Conservation (phyloP, 92 coral and sea anemone species). For the Porites rus region DNA sequence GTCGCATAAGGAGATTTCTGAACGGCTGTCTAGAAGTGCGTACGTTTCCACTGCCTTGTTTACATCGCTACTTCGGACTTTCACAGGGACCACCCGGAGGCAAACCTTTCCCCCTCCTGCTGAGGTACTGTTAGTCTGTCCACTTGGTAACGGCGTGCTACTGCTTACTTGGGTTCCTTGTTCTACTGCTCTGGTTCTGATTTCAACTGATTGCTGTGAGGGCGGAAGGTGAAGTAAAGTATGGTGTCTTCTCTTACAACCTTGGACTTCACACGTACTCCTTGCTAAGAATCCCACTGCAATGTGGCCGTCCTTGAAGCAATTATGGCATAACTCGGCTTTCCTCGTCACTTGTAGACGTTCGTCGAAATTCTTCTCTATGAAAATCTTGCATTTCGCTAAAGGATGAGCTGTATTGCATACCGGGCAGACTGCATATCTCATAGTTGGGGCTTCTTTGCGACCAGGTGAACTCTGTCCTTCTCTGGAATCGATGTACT, state of each 20-base stretch:
- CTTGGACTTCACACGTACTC: slow-evolving; percentile 6
- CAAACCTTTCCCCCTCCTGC: not conserved
- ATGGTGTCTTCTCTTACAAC: slow-evolving; percentile 15
- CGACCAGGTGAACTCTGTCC: too few species aligned
- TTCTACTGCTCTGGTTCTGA: not conserved
- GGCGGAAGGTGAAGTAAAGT: slow-evolving; percentile 10
- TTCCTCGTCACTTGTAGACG: not conserved
- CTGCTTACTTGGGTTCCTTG: not conserved
- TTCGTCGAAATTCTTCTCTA: too few species aligned
- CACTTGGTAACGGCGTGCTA: not conserved
- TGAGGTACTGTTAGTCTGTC: slow-evolving; percentile 12
- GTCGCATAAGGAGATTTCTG: slow-evolving; percentile 50
- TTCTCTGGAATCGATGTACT: too few species aligned
- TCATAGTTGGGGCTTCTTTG: too few species aligned
- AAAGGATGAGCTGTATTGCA: too few species aligned
- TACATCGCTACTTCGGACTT: not conserved
- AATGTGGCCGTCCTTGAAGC: slow-evolving; percentile 1
- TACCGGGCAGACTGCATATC: too few species aligned
- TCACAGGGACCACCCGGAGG: slow-evolving; percentile 12
- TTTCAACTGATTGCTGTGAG: not conserved
- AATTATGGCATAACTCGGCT: not conserved
- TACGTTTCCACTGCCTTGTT: slow-evolving; percentile 38
- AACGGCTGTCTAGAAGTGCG: slow-evolving; percentile 60
- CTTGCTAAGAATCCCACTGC: not conserved
- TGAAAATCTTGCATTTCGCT: too few species aligned